Evolutionary conservation across 37 sponge, comb jelly and placozoan genomes (phyloP), one percentile per base, ranked within the genome.

Genomic region (Amphimedon queenslandica): DNA sequence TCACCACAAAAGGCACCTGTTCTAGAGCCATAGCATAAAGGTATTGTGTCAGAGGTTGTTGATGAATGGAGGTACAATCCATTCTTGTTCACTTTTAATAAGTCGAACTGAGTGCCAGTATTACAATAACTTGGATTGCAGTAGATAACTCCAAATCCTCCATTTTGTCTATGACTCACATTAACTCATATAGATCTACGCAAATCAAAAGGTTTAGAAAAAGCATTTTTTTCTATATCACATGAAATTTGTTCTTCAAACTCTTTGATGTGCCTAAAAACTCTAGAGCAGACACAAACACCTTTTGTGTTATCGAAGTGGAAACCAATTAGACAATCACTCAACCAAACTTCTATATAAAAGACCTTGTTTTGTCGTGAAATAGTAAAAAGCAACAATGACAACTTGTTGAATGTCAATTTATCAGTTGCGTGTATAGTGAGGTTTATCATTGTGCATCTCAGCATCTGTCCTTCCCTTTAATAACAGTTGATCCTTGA

Each of bases 1-100:
- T n/a, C 21, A 25, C 61, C 61, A 60, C 61, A 60, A n/a, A 60
- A 60, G 21, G 61, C 28, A 60, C 61, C 61, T 60, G 8, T 25
- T 60, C 28, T 60, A 6, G 23, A n/a, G 21, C 27, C 28, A 60
- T n/a, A 6, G 28, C 61, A 60, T n/a, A 60, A 6, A 60, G 21
- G 27, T 25, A 25, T n/a, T n/a, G 61, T 25, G 21, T 25, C 61
- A 11, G 23, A 60, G 5, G 28, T 60, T 25, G 21, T 60, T 60
- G 61, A 25, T 5, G 23, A 25, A 25, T 6, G 5, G 28, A 60
- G 61, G 5, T 25, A 60, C 5, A 25, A 25, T 60, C 61, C 61
- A 60, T n/a, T 11, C 5, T 6, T 25, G 27, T 25, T 18, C 8
- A 47, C 8, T 13, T 18, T 18, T 47, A 13, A 47, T 8, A 13